A percentile compares a stretch with the other conserved stretches of the same genome.
Evolutionary conservation across 2,888 invertebrate genomes (phyloP).

Genomic region (Cryptophagus acutangulus): DNA sequence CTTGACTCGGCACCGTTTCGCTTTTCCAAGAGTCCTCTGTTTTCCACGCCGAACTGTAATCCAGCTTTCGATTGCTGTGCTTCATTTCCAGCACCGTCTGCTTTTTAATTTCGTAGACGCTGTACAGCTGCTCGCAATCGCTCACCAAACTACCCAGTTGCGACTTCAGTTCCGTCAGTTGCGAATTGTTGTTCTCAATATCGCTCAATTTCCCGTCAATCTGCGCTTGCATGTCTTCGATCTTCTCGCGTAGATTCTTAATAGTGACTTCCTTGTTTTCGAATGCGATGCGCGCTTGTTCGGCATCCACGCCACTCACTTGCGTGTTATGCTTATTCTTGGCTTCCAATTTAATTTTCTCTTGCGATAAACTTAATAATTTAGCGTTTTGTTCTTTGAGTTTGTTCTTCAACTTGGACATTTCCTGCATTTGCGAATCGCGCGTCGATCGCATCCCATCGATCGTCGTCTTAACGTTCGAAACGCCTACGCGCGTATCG

Average conservation of each 20-base stretch:
- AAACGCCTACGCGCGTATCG: conserved; percentile 80
- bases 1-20: conserved; percentile 13
- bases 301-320: conserved; percentile 48
- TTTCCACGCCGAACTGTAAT: conserved; percentile 56
- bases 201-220: conserved; percentile 75
- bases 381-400: conserved; percentile 82
- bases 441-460: conserved; percentile 93
- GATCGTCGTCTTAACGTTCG: conserved; percentile 89
- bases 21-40: conserved; percentile 51
- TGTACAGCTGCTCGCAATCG: conserved; percentile 64
- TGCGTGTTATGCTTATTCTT: conserved; percentile 57
- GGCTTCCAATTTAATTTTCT: conserved; percentile 74
- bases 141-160: conserved; percentile 61
- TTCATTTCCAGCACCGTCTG: conserved; percentile 48
- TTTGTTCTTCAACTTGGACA: conserved; percentile 74
- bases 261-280: conserved; percentile 63
- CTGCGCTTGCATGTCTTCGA: conserved; percentile 71
- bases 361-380: conserved; percentile 74
- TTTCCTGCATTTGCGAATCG: conserved; percentile 83
- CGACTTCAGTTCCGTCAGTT: conserved; percentile 67
- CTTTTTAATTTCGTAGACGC: conserved; percentile 65
- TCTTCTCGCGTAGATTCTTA: conserved; percentile 59
- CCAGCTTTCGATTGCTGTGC: conserved; percentile 41
- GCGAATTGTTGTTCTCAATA: conserved; percentile 73
- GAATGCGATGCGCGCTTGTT: conserved; percentile 57